Conservation (phyloP, 2,888 invertebrate genomes). For the Meghimatium bilineatum region DNA sequence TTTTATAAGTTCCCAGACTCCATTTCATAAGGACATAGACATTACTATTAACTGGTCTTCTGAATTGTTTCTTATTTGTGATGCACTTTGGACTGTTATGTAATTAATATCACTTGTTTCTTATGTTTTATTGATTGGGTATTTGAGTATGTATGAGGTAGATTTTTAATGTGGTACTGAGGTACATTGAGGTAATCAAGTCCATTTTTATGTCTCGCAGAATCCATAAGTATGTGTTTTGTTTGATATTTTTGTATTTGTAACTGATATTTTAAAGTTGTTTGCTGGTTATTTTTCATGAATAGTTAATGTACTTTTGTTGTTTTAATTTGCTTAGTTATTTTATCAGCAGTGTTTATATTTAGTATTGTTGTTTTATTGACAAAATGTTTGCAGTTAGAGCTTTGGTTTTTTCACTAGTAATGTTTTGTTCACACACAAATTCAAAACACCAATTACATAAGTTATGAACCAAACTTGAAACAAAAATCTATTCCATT, state of each 20-base stretch:
- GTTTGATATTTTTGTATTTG: neutral
- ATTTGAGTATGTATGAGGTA: neutral
- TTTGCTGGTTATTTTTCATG: neutral
- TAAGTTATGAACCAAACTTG: too few species aligned
- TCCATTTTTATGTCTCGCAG: neutral
- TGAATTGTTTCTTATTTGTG: neutral
- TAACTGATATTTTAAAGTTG: neutral
- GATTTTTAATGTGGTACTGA: neutral
- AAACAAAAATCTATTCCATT: too few species aligned
- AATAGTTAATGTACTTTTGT: too few species aligned
- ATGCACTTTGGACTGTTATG: neutral
- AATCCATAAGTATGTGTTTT: neutral
- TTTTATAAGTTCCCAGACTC: neutral
- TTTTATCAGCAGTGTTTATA: too few species aligned
- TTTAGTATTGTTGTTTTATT: too few species aligned
- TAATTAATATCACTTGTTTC: neutral
- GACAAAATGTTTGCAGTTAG: too few species aligned
- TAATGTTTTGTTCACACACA: too few species aligned
- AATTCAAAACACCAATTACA: too few species aligned
- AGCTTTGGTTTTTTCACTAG: too few species aligned
- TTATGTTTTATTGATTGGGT: neutral
- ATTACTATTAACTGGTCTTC: neutral
- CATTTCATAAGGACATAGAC: neutral
- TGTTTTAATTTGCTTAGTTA: too few species aligned
- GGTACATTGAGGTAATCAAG: too few species aligned